phyloP scores from a whole-genome alignment of 2,113 vertebrate species.

The Oenanthe oenanthe region DNA sequence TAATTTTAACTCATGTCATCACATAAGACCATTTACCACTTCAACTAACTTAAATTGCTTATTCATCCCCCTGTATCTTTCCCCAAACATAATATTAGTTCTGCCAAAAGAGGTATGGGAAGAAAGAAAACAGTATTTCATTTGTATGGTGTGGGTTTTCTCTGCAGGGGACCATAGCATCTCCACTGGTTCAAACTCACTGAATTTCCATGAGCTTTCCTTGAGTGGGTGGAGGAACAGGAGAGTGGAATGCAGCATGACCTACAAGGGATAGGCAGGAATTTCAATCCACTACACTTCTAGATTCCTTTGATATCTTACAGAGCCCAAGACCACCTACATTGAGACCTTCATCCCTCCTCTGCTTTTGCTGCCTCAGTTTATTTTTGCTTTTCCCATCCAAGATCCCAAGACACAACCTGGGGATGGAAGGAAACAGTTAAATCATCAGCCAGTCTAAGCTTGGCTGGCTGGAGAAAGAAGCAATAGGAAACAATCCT shows the following conservation, averaged over 20 bases:
- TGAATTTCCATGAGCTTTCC: neutral
- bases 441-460: neutral
- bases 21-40: neutral
- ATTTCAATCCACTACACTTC: neutral
- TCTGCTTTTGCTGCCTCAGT: neutral
- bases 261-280: neutral
- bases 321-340: conserved; percentile 30
- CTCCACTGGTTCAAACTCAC: neutral
- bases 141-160: neutral
- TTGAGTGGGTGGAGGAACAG: neutral
- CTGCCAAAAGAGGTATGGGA: neutral
- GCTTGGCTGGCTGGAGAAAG: neutral
- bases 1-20: neutral
- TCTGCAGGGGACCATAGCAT: neutral
- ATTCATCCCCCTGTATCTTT: neutral
- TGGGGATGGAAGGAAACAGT: neutral
- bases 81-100: neutral
- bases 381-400: neutral
- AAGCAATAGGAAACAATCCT: neutral
- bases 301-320: neutral
- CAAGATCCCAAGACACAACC: neutral
- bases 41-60: neutral
- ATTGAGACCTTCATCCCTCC: neutral
- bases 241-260: neutral
- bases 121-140: neutral